Conservation (phyloP, 2,888 invertebrate species). For the Euzetes globulus region DNA sequence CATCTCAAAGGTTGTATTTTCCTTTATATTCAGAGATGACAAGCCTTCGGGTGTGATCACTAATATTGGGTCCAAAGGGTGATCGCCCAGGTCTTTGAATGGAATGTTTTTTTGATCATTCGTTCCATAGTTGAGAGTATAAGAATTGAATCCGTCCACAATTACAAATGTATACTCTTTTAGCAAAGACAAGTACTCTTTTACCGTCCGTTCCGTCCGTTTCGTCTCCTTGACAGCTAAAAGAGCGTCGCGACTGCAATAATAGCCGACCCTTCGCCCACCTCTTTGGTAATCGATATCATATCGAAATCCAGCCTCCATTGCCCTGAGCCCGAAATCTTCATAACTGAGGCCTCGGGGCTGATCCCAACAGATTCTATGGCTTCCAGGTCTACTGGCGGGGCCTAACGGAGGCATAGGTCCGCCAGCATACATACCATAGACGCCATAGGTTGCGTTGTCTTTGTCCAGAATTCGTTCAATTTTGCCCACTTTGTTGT, state of each 20-base stretch:
- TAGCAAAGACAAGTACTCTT: not conserved
- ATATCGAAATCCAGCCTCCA: not conserved
- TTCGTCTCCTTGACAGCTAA: not conserved
- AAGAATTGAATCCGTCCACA: not conserved
- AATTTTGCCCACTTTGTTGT: not conserved
- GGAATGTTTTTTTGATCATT: not conserved
- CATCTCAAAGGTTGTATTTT: not conserved
- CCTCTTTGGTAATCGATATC: not conserved
- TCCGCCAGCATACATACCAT: constrained; percentile 1
- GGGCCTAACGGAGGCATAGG: not conserved
- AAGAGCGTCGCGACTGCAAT: not conserved
- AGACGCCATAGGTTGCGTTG: not conserved
- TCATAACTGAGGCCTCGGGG: not conserved
- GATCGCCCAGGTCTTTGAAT: not conserved
- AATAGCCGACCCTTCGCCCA: not conserved
- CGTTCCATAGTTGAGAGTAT: not conserved
- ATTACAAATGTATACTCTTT: not conserved
- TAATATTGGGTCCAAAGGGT: not conserved
- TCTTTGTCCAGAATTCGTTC: not conserved
- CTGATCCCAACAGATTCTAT: not conserved
- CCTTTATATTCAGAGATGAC: not conserved
- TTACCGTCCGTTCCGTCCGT: not conserved
- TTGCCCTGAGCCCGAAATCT: not conserved
- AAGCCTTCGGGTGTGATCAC: not conserved
- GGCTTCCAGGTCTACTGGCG: too few species aligned